Percentiles rank a stretch among this genome's conserved stretches.
These are phyloP conservation scores for Sminthurinus signatus DNA, from an alignment of 1,140 invertebrate species.

Conservation along the genomic window DNA sequence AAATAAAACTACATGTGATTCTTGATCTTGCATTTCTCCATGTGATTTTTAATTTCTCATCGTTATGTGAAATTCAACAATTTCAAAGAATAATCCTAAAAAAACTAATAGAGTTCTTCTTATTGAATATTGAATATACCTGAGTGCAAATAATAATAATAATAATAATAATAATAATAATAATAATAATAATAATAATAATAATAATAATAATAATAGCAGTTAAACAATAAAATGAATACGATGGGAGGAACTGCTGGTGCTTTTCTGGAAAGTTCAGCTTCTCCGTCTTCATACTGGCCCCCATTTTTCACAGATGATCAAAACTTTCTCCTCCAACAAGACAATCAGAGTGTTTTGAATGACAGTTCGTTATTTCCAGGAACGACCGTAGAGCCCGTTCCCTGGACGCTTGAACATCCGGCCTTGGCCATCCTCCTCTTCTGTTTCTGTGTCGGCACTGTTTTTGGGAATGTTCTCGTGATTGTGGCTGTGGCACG, in stretches of 20 bases:
- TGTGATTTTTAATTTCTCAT: no score
- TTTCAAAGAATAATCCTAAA: no score
- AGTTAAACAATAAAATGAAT: neutral
- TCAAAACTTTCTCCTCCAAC: neutral
- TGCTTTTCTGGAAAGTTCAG: neutral
- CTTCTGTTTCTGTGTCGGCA: constrained; percentile 55
- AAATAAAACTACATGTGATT: no score
- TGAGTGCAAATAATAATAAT: no score
- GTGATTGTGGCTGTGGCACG: constrained; percentile 63
- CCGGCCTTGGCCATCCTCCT: constrained; percentile 50
- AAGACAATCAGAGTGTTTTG: neutral
- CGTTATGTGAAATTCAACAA: no score
- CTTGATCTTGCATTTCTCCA: no score
- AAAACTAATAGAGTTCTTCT: no score
- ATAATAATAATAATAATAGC: no score
- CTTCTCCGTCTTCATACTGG: neutral
- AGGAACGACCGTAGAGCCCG: neutral
- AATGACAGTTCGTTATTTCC: neutral
- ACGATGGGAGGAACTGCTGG: neutral
- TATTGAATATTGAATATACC: no score
- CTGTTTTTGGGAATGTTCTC: constrained; percentile 63
- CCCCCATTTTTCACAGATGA: neutral
- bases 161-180: no score
- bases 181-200: no score
- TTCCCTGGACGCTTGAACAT: neutral